Conservation (phyloP, 2,797 vertebrate species). For the Furcifer pardalis region DNA sequence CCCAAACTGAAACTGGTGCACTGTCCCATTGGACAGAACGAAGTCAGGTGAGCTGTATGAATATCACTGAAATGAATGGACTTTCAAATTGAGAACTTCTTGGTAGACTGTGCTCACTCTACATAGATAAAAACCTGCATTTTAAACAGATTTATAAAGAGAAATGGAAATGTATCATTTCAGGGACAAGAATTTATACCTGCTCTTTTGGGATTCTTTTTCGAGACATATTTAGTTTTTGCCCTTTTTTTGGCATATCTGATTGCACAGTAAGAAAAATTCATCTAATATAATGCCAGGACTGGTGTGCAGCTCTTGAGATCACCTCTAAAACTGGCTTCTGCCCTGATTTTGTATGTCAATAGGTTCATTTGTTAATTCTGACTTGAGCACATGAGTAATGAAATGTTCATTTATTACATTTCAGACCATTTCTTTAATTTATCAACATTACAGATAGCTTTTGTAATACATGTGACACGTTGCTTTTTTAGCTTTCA, state of each 20-base stretch:
- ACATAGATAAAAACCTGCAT: not conserved
- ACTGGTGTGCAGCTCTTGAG: constrained; percentile 1
- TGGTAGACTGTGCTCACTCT: not conserved
- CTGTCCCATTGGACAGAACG: constrained; percentile 35
- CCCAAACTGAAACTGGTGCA: constrained; percentile 45
- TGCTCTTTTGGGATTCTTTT: not conserved
- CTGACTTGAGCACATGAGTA: constrained; percentile 45
- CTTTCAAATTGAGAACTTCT: not conserved
- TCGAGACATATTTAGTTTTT: not conserved
- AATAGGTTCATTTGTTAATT: constrained; percentile 19
- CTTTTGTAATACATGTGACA: constrained; percentile 10
- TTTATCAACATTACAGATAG: constrained; percentile 29
- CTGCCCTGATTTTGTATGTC: rapidly evolving
- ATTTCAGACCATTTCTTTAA: not conserved
- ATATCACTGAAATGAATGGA: constrained; percentile 13
- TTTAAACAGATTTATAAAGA: not conserved
- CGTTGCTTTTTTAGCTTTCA: constrained; percentile 21
- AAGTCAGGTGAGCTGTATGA: constrained; percentile 45
- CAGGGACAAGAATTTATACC: not conserved
- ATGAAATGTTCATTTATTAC: constrained; percentile 21
- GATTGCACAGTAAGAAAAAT: not conserved
- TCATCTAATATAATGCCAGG: not conserved
- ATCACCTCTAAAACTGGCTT: constrained; percentile 22
- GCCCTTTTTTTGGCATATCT: not conserved
- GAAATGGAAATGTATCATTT: not conserved